Conservation (phyloP, 35 echinoderm and acorn worm genomes). For the Chiridota heheva region DNA sequence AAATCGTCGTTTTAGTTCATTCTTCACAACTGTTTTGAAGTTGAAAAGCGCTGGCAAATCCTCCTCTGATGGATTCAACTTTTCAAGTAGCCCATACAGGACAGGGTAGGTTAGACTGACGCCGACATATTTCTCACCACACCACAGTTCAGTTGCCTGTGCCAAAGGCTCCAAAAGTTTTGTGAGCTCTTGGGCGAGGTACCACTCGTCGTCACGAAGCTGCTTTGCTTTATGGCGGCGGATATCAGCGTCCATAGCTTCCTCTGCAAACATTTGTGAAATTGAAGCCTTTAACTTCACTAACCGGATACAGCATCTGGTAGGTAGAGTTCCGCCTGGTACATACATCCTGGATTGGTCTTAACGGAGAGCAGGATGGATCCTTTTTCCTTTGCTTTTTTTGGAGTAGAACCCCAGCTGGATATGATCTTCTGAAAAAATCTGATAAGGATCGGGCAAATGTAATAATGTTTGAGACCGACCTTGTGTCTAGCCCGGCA, state of each 20-base stretch:
- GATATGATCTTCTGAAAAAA: conserved; percentile 14
- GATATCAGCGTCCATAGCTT: not conserved
- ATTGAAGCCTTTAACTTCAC: not conserved
- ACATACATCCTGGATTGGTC: conserved; percentile 13
- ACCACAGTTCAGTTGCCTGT: conserved; percentile 6
- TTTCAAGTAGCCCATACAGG: not conserved
- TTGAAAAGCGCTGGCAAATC: not conserved
- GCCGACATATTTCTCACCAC: conserved; percentile 18
- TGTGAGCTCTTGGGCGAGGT: conserved; percentile 5
- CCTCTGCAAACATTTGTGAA: not conserved
- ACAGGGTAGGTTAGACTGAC: conserved; percentile 10
- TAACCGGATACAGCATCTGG: not conserved
- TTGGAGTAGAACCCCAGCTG: not conserved
- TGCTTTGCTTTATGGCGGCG: not conserved
- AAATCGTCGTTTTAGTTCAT: not conserved
- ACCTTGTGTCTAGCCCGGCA: not conserved
- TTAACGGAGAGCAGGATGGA: not conserved
- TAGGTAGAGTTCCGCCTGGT: not conserved
- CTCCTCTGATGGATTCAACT: not conserved
- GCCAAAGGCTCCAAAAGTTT: conserved; percentile 20
- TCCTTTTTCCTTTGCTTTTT: not conserved
- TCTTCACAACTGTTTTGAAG: not conserved
- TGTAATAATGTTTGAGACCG: not conserved
- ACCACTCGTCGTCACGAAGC: conserved; percentile 11
- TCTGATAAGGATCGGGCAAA: not conserved